These are phyloP conservation scores for Drosophila rubida DNA, from an alignment of 2,888 invertebrate genomes.

Conservation along the genomic window DNA sequence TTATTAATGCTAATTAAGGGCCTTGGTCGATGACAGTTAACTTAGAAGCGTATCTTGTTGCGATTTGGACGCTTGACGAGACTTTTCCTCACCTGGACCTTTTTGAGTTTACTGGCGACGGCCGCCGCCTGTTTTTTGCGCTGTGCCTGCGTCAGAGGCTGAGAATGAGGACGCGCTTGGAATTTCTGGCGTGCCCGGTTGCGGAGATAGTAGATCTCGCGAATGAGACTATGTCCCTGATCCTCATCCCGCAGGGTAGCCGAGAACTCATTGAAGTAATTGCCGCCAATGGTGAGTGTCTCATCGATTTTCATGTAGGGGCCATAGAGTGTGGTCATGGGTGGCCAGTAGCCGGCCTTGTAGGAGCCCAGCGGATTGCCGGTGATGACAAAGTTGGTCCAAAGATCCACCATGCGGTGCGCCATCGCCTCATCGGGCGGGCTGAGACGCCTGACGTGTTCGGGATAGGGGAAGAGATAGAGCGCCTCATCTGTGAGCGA, in stretches of 20 bases:
- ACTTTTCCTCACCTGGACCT: slow-evolving; percentile 56
- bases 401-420: slow-evolving; percentile 85
- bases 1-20: neutral
- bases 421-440: slow-evolving; percentile 84
- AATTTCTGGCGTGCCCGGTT: slow-evolving; percentile 52
- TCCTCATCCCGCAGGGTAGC: slow-evolving; percentile 81
- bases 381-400: slow-evolving; percentile 84
- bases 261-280: slow-evolving; percentile 83
- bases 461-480: slow-evolving; percentile 86
- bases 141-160: slow-evolving; percentile 17
- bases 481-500: slow-evolving; percentile 87
- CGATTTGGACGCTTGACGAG: slow-evolving; percentile 71
- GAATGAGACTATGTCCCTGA: slow-evolving; percentile 71
- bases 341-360: slow-evolving; percentile 82
- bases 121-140: slow-evolving; percentile 45
- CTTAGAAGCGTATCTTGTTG: slow-evolving; percentile 68
- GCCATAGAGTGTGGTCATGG: slow-evolving; percentile 83
- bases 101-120: slow-evolving; percentile 30
- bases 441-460: slow-evolving; percentile 81
- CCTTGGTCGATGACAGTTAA: neutral
- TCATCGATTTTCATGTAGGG: slow-evolving; percentile 84
- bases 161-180: slow-evolving; percentile 27
- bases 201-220: slow-evolving; percentile 76
- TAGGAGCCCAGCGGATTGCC: slow-evolving; percentile 81
- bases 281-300: slow-evolving; percentile 78